Percentiles rank a stretch among this genome's conserved stretches.
Evolutionary conservation across 2,888 invertebrate species (phyloP).

Genomic region (Aphodius granarius): DNA sequence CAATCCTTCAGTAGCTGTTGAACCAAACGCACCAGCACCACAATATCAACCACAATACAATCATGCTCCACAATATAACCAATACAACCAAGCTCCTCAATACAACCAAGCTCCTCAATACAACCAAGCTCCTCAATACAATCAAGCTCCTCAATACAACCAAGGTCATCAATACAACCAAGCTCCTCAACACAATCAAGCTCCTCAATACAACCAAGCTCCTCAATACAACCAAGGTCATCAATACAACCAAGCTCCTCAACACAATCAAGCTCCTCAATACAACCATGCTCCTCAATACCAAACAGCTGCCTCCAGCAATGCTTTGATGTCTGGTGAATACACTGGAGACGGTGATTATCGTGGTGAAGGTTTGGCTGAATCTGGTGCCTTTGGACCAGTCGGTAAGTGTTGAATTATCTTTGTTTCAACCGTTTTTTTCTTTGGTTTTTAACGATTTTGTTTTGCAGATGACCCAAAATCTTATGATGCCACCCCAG

Average conservation of each 20-base stretch:
- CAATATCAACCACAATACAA: slow-evolving; percentile 25
- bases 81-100: slow-evolving; percentile 29
- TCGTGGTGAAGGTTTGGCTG: slow-evolving; percentile 52
- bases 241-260: slow-evolving; percentile 31
- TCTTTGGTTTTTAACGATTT: not conserved
- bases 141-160: slow-evolving; percentile 33
- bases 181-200: slow-evolving; percentile 28
- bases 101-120: slow-evolving; percentile 30
- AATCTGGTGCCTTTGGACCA: slow-evolving; percentile 44
- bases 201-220: slow-evolving; percentile 20
- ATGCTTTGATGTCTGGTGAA: slow-evolving; percentile 47
- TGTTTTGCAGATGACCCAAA: slow-evolving; percentile 21
- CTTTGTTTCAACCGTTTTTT: not conserved
- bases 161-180: slow-evolving; percentile 29
- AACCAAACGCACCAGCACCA: slow-evolving; percentile 42
- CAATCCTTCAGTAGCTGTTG: slow-evolving; percentile 50
- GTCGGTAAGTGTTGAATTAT: not conserved
- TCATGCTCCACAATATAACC: slow-evolving; percentile 20
- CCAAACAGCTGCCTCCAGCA: not conserved
- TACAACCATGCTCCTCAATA: slow-evolving; percentile 18
- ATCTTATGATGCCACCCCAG: slow-evolving; percentile 30
- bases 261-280: slow-evolving; percentile 15
- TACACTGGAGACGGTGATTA: slow-evolving; percentile 53
- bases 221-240: slow-evolving; percentile 32
- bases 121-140: slow-evolving; percentile 27